Percentiles rank a stretch among this genome's conserved stretches.
Evolutionary conservation across 2,797 vertebrate species (phyloP).

Genomic region (Triplophysa bombifrons): DNA sequence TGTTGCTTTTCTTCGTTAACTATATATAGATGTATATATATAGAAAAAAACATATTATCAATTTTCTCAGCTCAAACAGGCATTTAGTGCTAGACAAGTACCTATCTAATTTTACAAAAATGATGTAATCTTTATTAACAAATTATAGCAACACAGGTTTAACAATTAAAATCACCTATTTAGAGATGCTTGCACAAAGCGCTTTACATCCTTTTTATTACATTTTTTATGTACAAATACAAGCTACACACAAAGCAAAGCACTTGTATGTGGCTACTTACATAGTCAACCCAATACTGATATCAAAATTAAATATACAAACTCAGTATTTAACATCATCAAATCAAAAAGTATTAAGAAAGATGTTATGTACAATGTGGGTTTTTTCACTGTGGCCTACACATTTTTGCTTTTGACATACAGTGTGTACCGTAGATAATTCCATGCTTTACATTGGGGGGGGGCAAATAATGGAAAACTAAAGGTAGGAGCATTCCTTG

Average conservation of each 20-base stretch:
- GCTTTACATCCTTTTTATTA: slow-evolving; percentile 93
- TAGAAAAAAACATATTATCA: slow-evolving; percentile 81
- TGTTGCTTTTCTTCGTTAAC: slow-evolving; percentile 86
- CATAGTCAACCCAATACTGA: slow-evolving; percentile 87
- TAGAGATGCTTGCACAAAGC: slow-evolving; percentile 96
- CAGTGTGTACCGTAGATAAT: slow-evolving; percentile 69
- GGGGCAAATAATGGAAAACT: slow-evolving; percentile 82
- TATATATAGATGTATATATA: slow-evolving; percentile 53
- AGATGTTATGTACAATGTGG: slow-evolving; percentile 75
- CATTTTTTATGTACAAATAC: slow-evolving; percentile 93
- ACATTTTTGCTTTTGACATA: slow-evolving; percentile 79
- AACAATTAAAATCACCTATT: slow-evolving; percentile 94
- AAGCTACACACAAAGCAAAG: slow-evolving; percentile 98
- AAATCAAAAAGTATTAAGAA: slow-evolving; percentile 87
- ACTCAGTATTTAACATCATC: slow-evolving; percentile 88
- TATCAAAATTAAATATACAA: slow-evolving; percentile 89
- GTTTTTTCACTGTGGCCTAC: slow-evolving; percentile 69
- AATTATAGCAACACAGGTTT: slow-evolving; percentile 88
- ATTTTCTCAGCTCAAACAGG: slow-evolving; percentile 88
- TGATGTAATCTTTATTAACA: slow-evolving; percentile 87
- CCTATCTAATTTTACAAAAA: slow-evolving; percentile 87
- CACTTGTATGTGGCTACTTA: slow-evolving; percentile 91
- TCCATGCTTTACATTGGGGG: slow-evolving; percentile 78
- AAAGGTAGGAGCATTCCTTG: slow-evolving; percentile 79
- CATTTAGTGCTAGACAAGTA: slow-evolving; percentile 89